A percentile compares a stretch with the other conserved stretches of the same genome.
phyloP scores from a whole-genome alignment of 2,797 vertebrate genomes.

The Phataginus tricuspis region DNA sequence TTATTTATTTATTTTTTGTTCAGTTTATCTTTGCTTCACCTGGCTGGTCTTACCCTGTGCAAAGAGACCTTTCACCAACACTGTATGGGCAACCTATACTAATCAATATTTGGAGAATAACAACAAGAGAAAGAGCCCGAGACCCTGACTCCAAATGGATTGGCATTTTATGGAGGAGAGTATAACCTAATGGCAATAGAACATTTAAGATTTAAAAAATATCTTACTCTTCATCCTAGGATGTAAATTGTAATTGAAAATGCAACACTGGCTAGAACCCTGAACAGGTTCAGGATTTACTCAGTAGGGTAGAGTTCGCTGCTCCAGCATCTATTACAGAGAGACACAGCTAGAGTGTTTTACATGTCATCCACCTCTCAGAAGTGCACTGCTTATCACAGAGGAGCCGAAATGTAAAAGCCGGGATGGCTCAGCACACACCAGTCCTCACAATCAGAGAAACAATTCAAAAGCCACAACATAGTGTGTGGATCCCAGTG shows the following conservation, averaged over 20 bases:
- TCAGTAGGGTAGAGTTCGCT: background rate
- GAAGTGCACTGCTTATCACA: background rate
- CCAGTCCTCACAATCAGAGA: background rate
- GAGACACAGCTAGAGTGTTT: background rate
- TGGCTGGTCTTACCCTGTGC: background rate
- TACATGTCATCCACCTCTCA: background rate
- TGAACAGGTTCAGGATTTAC: background rate
- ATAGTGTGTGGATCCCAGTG: background rate
- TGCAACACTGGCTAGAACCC: background rate
- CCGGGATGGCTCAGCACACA: background rate
- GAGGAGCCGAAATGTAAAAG: background rate
- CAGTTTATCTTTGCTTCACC: background rate
- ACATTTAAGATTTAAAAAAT: background rate
- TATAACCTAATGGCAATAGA: constrained; percentile 6
- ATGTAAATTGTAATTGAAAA: constrained; percentile 46
- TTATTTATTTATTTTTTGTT: background rate
- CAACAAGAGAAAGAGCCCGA: background rate
- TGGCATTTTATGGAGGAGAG: background rate
- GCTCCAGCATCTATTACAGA: background rate
- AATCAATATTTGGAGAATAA: constrained; percentile 5
- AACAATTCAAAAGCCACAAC: constrained; percentile 50
- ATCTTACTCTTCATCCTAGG: background rate
- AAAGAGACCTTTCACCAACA: background rate
- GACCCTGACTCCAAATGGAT: background rate
- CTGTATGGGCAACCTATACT: background rate